A percentile compares a stretch with the other conserved stretches of the same genome.
These are phyloP conservation scores for Geotrypetes seraphini DNA, from an alignment of 2,797 vertebrate species.

Conservation along the genomic window DNA sequence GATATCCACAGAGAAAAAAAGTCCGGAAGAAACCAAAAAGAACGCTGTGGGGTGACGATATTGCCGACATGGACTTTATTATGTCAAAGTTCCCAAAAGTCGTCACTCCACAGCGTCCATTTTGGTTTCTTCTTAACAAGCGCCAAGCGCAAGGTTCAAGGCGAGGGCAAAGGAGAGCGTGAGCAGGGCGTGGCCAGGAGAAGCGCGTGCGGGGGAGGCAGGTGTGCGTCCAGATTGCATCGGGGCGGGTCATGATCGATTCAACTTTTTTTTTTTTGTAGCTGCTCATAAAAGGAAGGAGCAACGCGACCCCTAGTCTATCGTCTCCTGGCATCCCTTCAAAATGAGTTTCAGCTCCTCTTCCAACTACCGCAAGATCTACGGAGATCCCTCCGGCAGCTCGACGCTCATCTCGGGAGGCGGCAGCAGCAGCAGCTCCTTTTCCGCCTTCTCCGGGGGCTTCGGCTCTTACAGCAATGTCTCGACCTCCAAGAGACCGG, in stretches of 20 bases:
- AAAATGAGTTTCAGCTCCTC: conserved; percentile 79
- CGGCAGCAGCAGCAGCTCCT: conserved; percentile 21
- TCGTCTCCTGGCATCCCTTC: too few relatives aligned
- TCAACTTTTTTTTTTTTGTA: too few relatives aligned
- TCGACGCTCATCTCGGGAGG: conserved; percentile 49
- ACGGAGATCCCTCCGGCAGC: conserved; percentile 72
- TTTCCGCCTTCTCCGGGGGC: conserved; percentile 36
- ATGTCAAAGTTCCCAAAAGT: too few relatives aligned
- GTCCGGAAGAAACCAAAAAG: too few relatives aligned
- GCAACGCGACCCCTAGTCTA: neutral
- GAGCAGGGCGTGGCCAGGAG: neutral
- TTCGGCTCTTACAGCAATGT: conserved; percentile 55
- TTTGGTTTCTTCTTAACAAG: too few relatives aligned
- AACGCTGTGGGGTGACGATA: too few relatives aligned
- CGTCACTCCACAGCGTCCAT: too few relatives aligned
- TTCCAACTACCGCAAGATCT: conserved; percentile 83
- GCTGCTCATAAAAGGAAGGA: conserved; percentile 6
- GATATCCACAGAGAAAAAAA: too few relatives aligned
- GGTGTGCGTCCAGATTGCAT: neutral
- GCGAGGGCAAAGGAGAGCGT: neutral
- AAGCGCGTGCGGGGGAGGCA: neutral
- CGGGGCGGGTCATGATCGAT: too few relatives aligned
- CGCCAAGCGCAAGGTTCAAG: neutral
- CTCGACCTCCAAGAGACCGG: conserved; percentile 40
- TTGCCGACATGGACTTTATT: too few relatives aligned